Conservation (phyloP, 2,888 invertebrate genomes). For the Scrobipalpa atriplicella region DNA sequence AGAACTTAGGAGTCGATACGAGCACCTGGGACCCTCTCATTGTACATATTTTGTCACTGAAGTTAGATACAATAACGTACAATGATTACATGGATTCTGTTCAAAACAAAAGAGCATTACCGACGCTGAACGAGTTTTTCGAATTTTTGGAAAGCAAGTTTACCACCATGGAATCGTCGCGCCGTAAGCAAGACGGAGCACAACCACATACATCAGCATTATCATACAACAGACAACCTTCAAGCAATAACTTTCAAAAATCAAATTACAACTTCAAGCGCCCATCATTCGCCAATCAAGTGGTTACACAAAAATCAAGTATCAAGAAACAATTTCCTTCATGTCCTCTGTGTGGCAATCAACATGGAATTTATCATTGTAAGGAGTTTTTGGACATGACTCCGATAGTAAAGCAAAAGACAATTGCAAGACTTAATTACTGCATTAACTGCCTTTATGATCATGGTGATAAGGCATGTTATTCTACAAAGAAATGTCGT, state of each 20-base stretch:
- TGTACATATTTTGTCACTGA: slow-evolving; percentile 13
- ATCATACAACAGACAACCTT: not conserved
- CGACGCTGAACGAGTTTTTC: slow-evolving; percentile 15
- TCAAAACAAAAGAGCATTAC: slow-evolving; percentile 6
- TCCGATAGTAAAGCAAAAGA: not conserved
- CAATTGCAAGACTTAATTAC: not conserved
- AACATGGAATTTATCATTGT: slow-evolving; percentile 26
- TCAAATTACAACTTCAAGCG: slow-evolving; percentile 10
- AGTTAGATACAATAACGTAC: slow-evolving; percentile 9
- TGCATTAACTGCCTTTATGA: slow-evolving; percentile 13
- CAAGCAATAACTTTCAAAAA: not conserved
- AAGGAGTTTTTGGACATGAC: slow-evolving; percentile 19
- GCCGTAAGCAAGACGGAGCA: slow-evolving; percentile 4
- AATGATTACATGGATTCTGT: slow-evolving; percentile 20
- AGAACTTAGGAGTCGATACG: slow-evolving; percentile 23
- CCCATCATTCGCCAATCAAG: not conserved
- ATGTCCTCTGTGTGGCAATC: slow-evolving; percentile 15
- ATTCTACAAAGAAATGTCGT: slow-evolving; percentile 20
- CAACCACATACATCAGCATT: not conserved
- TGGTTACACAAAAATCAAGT: not conserved
- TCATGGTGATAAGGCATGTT: slow-evolving; percentile 19
- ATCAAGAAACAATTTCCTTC: not conserved
- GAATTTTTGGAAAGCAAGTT: slow-evolving; percentile 25
- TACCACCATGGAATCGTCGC: slow-evolving; percentile 19
- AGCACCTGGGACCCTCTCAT: slow-evolving; percentile 22